Evolutionary conservation across 2,888 invertebrate species (phyloP).

Genomic region (Scotopteryx bipunctaria): DNA sequence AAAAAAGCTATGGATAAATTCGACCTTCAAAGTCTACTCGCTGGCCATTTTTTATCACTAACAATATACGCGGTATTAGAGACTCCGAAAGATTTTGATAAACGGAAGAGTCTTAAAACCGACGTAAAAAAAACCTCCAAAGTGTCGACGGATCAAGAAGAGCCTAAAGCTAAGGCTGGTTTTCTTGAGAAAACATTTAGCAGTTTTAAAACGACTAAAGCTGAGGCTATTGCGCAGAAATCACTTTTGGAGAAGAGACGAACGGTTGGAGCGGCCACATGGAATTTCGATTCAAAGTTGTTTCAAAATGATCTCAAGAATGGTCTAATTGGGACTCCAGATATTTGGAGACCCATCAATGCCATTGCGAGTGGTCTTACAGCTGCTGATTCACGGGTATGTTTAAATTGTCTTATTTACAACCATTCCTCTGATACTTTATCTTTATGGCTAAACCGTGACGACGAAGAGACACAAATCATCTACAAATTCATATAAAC

Average conservation of each 20-base stretch:
- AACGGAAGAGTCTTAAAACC: slow-evolving; percentile 64
- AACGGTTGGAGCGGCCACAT: slow-evolving; percentile 87
- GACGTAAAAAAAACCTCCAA: slow-evolving; percentile 64
- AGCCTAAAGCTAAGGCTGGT: slow-evolving; percentile 73
- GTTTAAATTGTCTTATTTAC: slow-evolving; percentile 37
- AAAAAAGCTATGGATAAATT: slow-evolving; percentile 71
- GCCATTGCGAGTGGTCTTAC: slow-evolving; percentile 86
- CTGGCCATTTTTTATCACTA: slow-evolving; percentile 86
- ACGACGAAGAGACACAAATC: background rate
- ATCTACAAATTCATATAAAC: background rate
- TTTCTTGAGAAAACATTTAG: slow-evolving; percentile 79
- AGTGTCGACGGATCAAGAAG: slow-evolving; percentile 72
- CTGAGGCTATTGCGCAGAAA: slow-evolving; percentile 73
- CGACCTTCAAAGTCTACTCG: slow-evolving; percentile 83
- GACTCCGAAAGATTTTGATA: slow-evolving; percentile 75
- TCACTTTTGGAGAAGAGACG: slow-evolving; percentile 84
- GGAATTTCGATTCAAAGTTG: slow-evolving; percentile 85
- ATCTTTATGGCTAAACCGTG: background rate
- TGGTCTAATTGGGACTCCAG: slow-evolving; percentile 85
- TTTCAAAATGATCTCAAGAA: slow-evolving; percentile 85
- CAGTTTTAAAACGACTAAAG: slow-evolving; percentile 73
- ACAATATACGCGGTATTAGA: slow-evolving; percentile 87
- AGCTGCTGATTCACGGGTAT: slow-evolving; percentile 79
- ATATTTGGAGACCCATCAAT: slow-evolving; percentile 87
- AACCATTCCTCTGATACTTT: background rate